These are phyloP conservation scores for Limosa lapponica DNA, from an alignment of 2,797 vertebrate species.

Conservation along the genomic window DNA sequence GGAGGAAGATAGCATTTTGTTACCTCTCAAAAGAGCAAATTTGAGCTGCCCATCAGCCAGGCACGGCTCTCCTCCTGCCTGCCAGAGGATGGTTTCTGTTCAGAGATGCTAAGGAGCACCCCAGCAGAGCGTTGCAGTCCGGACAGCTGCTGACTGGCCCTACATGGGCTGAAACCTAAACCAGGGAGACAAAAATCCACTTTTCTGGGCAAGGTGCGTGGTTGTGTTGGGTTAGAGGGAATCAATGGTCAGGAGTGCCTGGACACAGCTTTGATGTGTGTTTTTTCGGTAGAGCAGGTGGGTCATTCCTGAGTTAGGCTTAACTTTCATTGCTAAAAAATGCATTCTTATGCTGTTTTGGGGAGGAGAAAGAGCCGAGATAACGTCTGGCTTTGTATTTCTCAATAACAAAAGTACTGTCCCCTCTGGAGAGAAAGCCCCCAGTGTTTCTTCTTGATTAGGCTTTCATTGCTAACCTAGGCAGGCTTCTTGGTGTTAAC, in stretches of 20 bases:
- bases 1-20: background rate
- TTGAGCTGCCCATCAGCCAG: background rate
- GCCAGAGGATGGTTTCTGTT: background rate
- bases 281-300: accelerated
- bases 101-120: background rate
- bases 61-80: background rate
- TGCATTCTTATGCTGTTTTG: background rate
- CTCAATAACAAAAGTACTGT: background rate
- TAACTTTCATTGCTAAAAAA: background rate
- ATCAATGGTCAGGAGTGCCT: background rate
- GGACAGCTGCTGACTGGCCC: background rate
- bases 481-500: background rate
- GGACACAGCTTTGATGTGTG: background rate
- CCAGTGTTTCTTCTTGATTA: background rate
- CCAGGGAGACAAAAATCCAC: background rate
- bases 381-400: background rate
- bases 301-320: background rate
- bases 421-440: background rate
- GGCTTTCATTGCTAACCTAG: background rate
- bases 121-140: accelerated
- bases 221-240: background rate
- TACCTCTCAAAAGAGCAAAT: background rate
- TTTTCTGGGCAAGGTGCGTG: background rate
- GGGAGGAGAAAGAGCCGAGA: background rate
- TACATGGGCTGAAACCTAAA: background rate